These are phyloP conservation scores for Pelodiscus sinensis DNA, from an alignment of 2,113 vertebrate genomes.

Conservation along the genomic window DNA sequence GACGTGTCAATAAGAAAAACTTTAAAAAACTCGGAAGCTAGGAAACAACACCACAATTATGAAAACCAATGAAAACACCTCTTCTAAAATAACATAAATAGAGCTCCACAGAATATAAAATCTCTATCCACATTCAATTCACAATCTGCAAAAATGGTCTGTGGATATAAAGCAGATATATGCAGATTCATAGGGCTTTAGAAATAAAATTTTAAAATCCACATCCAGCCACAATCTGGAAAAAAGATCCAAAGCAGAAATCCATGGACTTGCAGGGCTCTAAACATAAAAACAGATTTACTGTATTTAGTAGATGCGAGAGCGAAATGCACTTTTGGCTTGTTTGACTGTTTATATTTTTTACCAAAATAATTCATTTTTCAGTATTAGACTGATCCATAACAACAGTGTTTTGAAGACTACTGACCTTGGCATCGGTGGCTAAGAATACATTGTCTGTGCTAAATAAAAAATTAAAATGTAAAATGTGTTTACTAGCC, in stretches of 20 bases:
- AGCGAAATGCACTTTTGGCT: neutral
- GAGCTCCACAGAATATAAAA: no score
- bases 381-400: slow-evolving; percentile 39
- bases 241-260: no score
- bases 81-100: neutral
- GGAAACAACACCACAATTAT: neutral
- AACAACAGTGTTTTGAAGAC: slow-evolving; percentile 35
- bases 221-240: no score
- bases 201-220: no score
- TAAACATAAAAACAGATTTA: neutral
- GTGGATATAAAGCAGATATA: no score
- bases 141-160: no score
- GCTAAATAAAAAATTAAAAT: slow-evolving; percentile 54
- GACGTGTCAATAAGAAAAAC: neutral
- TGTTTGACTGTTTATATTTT: slow-evolving; percentile 1
- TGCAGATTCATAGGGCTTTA: no score
- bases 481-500: slow-evolving; percentile 27
- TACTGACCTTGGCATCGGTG: slow-evolving; percentile 33
- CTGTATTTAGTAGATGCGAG: neutral
- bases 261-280: no score
- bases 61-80: neutral
- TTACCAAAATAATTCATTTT: neutral
- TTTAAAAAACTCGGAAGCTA: neutral
- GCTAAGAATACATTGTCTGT: neutral
- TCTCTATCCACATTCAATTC: no score